Conservation (phyloP, 2,797 vertebrate genomes). For the Brachyalestes nurse region DNA sequence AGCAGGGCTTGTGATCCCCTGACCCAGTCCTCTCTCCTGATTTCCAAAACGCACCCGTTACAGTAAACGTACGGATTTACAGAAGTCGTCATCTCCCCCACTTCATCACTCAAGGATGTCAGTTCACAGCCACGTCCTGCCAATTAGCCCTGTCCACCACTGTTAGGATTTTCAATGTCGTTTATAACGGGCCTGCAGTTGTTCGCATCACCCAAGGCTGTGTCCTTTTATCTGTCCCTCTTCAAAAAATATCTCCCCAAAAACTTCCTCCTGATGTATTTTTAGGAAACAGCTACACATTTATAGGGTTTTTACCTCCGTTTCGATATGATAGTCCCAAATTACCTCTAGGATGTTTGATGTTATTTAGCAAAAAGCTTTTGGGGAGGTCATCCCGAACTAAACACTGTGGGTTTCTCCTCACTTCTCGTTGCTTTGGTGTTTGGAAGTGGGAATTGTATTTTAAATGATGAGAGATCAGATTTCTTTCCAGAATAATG, state of each 20-base stretch:
- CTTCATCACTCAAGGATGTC: conserved; percentile 34
- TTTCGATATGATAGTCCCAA: too few species aligned
- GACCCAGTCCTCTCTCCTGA: neutral
- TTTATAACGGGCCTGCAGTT: conserved; percentile 21
- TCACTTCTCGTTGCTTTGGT: neutral
- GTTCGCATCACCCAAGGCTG: neutral
- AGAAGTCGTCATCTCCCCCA: conserved; percentile 61
- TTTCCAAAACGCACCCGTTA: conserved; percentile 22
- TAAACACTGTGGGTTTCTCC: neutral
- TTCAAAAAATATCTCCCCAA: neutral
- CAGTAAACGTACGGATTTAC: conserved; percentile 67
- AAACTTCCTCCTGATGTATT: neutral
- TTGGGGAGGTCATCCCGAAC: too few species aligned
- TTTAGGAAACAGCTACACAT: neutral
- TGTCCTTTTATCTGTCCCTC: neutral
- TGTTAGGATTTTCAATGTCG: conserved; percentile 44
- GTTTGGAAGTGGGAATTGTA: neutral
- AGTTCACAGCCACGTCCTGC: conserved; percentile 33
- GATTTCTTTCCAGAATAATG: neutral
- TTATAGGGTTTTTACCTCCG: conserved; percentile 10
- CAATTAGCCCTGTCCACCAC: conserved; percentile 36
- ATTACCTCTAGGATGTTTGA: too few species aligned
- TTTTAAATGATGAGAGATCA: neutral
- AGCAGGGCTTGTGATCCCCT: conserved; percentile 94
- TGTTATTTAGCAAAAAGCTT: too few species aligned